Conservation (phyloP, 2,797 vertebrate genomes). For the Podarcis siculus region DNA sequence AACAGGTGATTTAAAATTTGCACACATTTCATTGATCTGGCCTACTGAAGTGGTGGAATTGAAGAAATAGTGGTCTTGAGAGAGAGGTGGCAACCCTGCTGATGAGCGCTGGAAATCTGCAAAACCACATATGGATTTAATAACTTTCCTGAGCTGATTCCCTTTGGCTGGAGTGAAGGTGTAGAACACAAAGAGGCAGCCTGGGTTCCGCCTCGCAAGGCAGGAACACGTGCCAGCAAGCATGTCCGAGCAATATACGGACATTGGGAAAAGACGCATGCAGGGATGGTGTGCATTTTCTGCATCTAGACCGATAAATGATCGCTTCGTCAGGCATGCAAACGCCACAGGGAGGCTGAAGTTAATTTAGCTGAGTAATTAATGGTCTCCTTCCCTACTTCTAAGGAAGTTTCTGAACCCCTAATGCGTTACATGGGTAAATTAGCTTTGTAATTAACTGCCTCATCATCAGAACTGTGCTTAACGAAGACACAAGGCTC, state of each 20-base stretch:
- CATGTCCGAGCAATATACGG: too few species aligned
- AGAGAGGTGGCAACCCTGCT: background rate
- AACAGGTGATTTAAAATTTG: too few species aligned
- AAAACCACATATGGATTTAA: background rate
- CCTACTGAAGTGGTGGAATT: background rate
- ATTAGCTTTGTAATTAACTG: slow-evolving; percentile 38
- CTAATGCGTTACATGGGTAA: slow-evolving; percentile 13
- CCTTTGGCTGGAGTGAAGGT: background rate
- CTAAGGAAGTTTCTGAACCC: slow-evolving; percentile 6
- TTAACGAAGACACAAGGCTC: background rate
- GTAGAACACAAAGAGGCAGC: background rate
- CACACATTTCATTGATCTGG: background rate
- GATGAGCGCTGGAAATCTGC: background rate
- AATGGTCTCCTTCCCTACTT: slow-evolving; percentile 19
- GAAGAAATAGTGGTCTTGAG: background rate
- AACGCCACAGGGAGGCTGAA: background rate
- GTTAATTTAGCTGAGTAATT: slow-evolving; percentile 33
- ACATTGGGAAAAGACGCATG: background rate
- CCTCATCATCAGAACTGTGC: slow-evolving; percentile 1
- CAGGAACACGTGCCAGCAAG: too few species aligned
- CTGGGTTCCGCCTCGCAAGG: background rate
- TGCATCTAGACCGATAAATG: background rate
- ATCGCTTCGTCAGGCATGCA: background rate
- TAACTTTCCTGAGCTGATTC: background rate
- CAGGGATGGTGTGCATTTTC: background rate